A percentile compares a stretch with the other conserved stretches of the same genome.
phyloP scores from a whole-genome alignment of 2,797 vertebrate species.

The Acipenser transmontanus region DNA sequence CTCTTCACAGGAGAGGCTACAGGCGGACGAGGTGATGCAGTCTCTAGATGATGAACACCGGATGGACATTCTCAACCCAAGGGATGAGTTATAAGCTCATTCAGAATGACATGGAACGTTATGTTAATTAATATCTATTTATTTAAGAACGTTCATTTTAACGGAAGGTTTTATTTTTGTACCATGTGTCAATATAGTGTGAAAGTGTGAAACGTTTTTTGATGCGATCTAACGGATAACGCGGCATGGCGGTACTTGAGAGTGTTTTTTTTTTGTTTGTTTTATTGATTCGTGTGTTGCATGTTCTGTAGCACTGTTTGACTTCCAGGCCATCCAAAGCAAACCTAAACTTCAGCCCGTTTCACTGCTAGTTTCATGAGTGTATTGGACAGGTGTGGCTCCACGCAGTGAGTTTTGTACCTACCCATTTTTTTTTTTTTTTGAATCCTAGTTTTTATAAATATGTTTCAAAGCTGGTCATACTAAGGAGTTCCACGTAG shows the following conservation, averaged over 20 bases:
- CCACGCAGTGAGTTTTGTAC: too few species aligned
- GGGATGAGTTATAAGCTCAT: conserved; percentile 77
- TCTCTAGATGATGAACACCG: conserved; percentile 66
- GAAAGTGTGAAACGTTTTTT: conserved; percentile 43
- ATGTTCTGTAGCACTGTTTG: background rate
- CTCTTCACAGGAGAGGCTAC: conserved; percentile 77
- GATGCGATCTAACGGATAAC: too few species aligned
- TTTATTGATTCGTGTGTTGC: background rate
- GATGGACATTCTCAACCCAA: conserved; percentile 78
- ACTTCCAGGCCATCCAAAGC: too few species aligned
- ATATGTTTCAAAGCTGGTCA: too few species aligned
- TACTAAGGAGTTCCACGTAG: too few species aligned
- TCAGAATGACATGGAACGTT: conserved; percentile 30
- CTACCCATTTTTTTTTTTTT: too few species aligned
- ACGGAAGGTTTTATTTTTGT: conserved; percentile 58
- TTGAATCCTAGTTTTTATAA: too few species aligned
- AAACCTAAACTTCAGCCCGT: too few species aligned
- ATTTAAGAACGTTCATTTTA: conserved; percentile 81
- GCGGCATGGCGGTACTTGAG: conserved; percentile 37
- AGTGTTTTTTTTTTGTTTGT: conserved; percentile 19
- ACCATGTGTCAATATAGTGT: conserved; percentile 32
- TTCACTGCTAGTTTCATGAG: too few species aligned
- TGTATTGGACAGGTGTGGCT: too few species aligned
- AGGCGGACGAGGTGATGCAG: conserved; percentile 86
- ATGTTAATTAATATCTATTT: conserved; percentile 64